Percentiles rank a stretch among this genome's conserved stretches.
Conservation (phyloP, 2,113 vertebrate genomes). For the Siniperca knerii region DNA sequence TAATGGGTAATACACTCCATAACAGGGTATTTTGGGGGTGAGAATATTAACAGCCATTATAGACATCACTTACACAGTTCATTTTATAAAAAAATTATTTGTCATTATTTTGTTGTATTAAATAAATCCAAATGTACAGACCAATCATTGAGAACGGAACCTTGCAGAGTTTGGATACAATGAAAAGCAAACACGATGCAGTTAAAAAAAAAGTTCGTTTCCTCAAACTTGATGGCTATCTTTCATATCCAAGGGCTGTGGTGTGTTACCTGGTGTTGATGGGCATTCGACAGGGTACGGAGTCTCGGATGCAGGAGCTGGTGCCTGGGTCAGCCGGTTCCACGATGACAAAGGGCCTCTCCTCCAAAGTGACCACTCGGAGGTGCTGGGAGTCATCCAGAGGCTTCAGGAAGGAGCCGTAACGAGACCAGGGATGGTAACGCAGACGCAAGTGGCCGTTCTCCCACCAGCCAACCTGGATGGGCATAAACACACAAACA, state of each 20-base stretch:
- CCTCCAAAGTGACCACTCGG: constrained; percentile 92
- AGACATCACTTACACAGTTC: no score
- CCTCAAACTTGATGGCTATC: not conserved
- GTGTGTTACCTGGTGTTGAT: constrained; percentile 88
- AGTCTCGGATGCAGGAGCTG: constrained; percentile 94
- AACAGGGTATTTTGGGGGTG: no score
- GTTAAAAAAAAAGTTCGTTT: no score
- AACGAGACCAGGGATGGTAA: constrained; percentile 92
- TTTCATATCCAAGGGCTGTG: not conserved
- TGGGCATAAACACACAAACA: not conserved
- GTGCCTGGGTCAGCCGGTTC: constrained; percentile 91
- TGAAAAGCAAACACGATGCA: no score
- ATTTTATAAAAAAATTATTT: no score
- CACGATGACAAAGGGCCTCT: constrained; percentile 95
- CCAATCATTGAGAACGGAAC: not conserved
- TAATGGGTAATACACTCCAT: no score
- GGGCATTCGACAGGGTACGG: constrained; percentile 92
- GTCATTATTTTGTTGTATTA: not conserved
- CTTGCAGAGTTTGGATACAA: not conserved
- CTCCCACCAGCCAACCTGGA: constrained; percentile 95
- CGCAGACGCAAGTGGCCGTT: constrained; percentile 89
- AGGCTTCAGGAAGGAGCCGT: constrained; percentile 92
- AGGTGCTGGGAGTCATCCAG: constrained; percentile 92
- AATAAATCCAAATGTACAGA: not conserved
- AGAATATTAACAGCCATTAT: no score